Evolutionary conservation across 2,113 vertebrate genomes (phyloP).

Genomic region (Pycnonotus jocosus): DNA sequence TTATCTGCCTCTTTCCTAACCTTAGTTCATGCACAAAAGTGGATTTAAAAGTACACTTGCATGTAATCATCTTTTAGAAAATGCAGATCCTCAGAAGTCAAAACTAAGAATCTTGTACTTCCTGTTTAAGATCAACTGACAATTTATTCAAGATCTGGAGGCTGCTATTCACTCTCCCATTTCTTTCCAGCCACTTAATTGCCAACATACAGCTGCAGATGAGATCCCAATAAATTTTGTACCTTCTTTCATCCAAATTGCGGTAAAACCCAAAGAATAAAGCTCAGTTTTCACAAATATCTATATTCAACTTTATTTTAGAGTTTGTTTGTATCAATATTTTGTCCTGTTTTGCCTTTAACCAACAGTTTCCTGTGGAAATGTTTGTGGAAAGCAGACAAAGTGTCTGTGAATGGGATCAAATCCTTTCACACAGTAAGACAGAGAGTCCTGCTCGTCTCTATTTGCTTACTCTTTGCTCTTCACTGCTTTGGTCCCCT

Average conservation of each 20-base stretch:
- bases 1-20: slow-evolving; percentile 27
- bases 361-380: background rate
- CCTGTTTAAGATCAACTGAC: background rate
- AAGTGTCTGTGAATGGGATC: background rate
- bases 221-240: background rate
- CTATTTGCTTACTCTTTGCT: background rate
- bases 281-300: background rate
- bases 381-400: background rate
- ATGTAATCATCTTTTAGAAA: background rate
- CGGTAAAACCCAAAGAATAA: background rate
- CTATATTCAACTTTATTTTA: background rate
- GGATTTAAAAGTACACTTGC: background rate
- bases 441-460: background rate
- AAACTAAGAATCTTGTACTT: background rate
- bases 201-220: background rate
- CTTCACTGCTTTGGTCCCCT: background rate
- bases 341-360: background rate
- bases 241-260: background rate
- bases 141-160: background rate
- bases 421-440: background rate
- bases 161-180: background rate
- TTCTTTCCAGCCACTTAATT: background rate
- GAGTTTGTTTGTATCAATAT: background rate
- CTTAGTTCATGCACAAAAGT: background rate
- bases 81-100: background rate